Evolutionary conservation across 1,140 invertebrate genomes (phyloP), one percentile per base, ranked within the genome.

Genomic region (Ganaspis sp.): DNA sequence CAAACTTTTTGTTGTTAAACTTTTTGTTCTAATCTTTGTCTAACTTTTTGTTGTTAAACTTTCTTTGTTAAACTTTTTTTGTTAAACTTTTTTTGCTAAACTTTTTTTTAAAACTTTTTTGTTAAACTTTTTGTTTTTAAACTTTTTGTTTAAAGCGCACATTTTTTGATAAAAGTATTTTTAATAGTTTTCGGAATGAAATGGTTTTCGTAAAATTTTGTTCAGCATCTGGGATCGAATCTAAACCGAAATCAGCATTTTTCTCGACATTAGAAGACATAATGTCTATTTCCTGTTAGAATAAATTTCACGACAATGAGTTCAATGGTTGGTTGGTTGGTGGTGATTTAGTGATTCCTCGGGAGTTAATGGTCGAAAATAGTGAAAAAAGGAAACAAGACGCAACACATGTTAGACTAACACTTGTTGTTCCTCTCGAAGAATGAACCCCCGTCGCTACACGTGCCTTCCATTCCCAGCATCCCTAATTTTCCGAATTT

Each of bases 341-440:
- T 37, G 2, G 69, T 70, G 37, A 70, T 45, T 70, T 38, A 70
- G 17, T 29, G 34, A 70, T 70, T 45, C 26, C 38, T 37, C 17
- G 11, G n/a, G 34, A 23, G 69, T 70, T 40, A 34, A 70, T 37
- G 37, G 37, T 19, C 34, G 26, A 70, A 17, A 76, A 81, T 70
- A 38, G 37, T 29, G 9, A 40, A 49, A 23, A n/a, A 12, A 54
- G 49, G 77, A 45, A 70, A 70, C 76, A 64, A 70, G 42, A 69
- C 37, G 75, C 58, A 72, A 83, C 87, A 89, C 84, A 87, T 87
- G 87, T 81, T 74, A 82, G 78, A 81, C 15, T 26, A 26, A 89
- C 88, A 88, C 88, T 90, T 90, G 87, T 89, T 89, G 88, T 87
- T 81, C 72, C 71, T 54, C 80, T 87, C 84, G 88, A 78, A 81